Conservation (phyloP, 1,140 invertebrate genomes). For the Pseudobourletiella spinata region DNA sequence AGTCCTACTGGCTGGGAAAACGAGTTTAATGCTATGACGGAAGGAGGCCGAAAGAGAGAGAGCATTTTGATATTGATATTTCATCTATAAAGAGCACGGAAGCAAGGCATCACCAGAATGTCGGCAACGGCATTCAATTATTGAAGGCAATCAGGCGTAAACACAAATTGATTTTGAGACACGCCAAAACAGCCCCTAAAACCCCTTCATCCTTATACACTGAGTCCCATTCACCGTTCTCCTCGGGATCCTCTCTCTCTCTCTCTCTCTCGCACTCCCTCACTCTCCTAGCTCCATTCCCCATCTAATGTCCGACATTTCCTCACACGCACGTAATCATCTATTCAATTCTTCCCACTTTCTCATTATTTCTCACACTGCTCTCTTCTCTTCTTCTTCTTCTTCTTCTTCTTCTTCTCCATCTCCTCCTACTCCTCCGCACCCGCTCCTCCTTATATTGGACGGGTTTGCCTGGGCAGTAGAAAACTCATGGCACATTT, state of each 20-base stretch:
- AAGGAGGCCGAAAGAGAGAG: conserved; percentile 41
- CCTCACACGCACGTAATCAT: conserved; percentile 8
- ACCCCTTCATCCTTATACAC: conserved; percentile 18
- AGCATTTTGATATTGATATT: conserved; percentile 36
- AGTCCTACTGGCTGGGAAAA: too few species aligned
- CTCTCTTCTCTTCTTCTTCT: neutral
- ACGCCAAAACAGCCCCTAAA: conserved; percentile 35
- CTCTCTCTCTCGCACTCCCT: neutral
- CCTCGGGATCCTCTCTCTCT: neutral
- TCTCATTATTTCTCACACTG: neutral
- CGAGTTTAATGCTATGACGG: conserved; percentile 44
- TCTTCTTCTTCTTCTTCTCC: neutral
- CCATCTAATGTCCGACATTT: conserved; percentile 9
- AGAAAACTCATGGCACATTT: too few species aligned
- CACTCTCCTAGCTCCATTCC: neutral
- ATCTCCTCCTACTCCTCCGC: neutral
- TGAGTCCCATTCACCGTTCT: neutral
- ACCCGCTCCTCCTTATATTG: too few species aligned
- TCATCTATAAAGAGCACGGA: conserved; percentile 32
- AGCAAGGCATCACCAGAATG: conserved; percentile 29
- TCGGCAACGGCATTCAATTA: conserved; percentile 37
- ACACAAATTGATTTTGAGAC: conserved; percentile 37
- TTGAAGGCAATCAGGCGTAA: conserved; percentile 36
- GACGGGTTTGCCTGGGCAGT: too few species aligned
- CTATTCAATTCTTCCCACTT: conserved; percentile 6